phyloP scores from a whole-genome alignment of 2,113 vertebrate genomes.

The Pedetes capensis region DNA sequence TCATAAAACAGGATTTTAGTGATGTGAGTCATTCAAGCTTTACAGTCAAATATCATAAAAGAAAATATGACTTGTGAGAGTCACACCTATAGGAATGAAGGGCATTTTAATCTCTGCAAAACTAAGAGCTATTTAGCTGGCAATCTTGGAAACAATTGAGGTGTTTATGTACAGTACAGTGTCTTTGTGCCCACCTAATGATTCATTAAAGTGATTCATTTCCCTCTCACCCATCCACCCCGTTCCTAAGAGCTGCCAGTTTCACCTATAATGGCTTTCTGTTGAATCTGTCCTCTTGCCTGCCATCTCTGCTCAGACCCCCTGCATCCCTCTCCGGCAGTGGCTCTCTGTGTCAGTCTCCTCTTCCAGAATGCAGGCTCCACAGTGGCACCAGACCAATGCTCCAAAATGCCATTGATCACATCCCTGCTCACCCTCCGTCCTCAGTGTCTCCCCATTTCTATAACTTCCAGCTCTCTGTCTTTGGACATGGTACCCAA shows the following conservation, averaged over 20 bases:
- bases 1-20: not conserved
- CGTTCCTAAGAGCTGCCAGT: not conserved
- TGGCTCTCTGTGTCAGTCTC: not conserved
- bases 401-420: not conserved
- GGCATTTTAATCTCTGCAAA: not conserved
- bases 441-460: no score
- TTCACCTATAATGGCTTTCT: not conserved
- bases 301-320: not conserved
- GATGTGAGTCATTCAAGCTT: not conserved
- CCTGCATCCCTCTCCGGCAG: not conserved
- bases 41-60: not conserved
- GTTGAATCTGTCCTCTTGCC: not conserved
- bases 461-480: not conserved
- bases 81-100: not conserved
- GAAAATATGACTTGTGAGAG: not conserved
- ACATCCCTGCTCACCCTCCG: not conserved
- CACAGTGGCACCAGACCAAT: not conserved
- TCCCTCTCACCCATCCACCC: not conserved
- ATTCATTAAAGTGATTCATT: not conserved
- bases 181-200: not conserved
- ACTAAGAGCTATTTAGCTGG: not conserved
- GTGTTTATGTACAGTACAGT: not conserved
- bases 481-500: not conserved
- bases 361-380: not conserved
- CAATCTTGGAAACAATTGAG: not conserved